These are phyloP conservation scores for Urophycis tenuis DNA, from an alignment of 2,797 vertebrate species.

Conservation along the genomic window DNA sequence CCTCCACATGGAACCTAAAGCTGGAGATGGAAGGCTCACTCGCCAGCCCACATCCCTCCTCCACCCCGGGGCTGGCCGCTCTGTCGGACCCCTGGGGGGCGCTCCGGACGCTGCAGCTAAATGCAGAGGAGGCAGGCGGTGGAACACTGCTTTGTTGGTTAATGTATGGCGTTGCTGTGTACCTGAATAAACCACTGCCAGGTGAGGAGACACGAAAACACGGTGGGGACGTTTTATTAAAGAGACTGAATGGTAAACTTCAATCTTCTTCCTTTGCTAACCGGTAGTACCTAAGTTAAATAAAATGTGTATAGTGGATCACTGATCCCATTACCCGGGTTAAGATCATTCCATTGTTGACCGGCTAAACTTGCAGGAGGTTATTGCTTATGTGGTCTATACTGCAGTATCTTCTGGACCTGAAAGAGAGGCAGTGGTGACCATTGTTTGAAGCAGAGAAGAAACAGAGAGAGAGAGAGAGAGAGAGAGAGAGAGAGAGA, in stretches of 20 bases:
- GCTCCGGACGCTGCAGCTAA: background rate
- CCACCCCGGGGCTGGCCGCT: background rate
- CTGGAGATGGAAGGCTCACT: background rate
- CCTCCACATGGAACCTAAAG: conserved; percentile 7
- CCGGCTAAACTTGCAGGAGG: background rate
- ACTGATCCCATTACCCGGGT: background rate
- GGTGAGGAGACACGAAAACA: background rate
- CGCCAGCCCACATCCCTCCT: background rate
- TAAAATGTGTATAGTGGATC: background rate
- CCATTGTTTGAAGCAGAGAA: background rate
- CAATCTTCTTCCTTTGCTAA: background rate
- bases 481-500: too few species aligned
- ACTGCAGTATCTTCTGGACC: background rate
- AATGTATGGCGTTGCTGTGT: background rate
- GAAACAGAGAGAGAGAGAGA: too few species aligned
- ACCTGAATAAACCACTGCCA: background rate
- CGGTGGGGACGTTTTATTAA: background rate
- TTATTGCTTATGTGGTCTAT: background rate
- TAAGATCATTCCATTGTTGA: background rate
- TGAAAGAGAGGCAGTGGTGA: background rate
- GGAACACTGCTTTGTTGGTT: background rate
- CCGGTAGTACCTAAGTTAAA: background rate
- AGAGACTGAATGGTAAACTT: background rate
- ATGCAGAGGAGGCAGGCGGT: background rate
- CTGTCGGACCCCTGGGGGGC: background rate